Evolutionary conservation across 2,888 invertebrate species (phyloP).

Genomic region (Mythimna albipuncta): DNA sequence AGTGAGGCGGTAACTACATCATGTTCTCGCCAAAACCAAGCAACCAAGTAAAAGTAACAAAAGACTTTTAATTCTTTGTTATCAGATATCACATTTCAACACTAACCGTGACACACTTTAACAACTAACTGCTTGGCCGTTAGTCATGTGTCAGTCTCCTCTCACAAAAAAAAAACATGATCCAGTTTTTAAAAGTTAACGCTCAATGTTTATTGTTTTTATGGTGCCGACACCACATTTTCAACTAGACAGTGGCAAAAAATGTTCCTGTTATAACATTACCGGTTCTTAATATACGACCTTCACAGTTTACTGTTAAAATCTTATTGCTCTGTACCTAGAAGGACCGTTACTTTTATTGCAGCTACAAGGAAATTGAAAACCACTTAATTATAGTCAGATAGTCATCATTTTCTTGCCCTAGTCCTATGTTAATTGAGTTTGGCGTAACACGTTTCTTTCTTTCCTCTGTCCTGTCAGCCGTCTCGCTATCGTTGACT

Average conservation of each 20-base stretch:
- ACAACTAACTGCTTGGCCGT: conserved; percentile 50
- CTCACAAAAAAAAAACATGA: conserved; percentile 66
- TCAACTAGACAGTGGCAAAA: conserved; percentile 70
- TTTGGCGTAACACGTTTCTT: too few relatives aligned
- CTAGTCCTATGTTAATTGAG: too few relatives aligned
- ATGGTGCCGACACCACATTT: conserved; percentile 55
- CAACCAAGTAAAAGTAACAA: conserved; percentile 48
- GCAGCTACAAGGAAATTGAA: conserved; percentile 22
- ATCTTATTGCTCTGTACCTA: conserved; percentile 62
- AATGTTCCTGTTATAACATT: conserved; percentile 74
- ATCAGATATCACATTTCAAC: conserved; percentile 60
- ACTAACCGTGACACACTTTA: conserved; percentile 63
- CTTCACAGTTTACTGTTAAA: conserved; percentile 71
- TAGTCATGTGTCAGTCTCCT: conserved; percentile 56
- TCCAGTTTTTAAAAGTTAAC: conserved; percentile 75
- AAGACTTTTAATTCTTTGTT: conserved; percentile 49
- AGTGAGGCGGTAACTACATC: conserved; percentile 4
- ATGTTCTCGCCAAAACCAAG: conserved; percentile 31
- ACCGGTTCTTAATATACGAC: conserved; percentile 78
- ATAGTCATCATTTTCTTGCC: too few relatives aligned
- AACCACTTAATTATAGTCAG: conserved; percentile 18
- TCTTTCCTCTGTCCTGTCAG: too few relatives aligned
- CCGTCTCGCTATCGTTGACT: too few relatives aligned
- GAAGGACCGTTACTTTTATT: conserved; percentile 64
- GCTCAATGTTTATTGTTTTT: conserved; percentile 81